Evolutionary conservation across 2,113 vertebrate species (phyloP).

Genomic region (Hystrix cristata): DNA sequence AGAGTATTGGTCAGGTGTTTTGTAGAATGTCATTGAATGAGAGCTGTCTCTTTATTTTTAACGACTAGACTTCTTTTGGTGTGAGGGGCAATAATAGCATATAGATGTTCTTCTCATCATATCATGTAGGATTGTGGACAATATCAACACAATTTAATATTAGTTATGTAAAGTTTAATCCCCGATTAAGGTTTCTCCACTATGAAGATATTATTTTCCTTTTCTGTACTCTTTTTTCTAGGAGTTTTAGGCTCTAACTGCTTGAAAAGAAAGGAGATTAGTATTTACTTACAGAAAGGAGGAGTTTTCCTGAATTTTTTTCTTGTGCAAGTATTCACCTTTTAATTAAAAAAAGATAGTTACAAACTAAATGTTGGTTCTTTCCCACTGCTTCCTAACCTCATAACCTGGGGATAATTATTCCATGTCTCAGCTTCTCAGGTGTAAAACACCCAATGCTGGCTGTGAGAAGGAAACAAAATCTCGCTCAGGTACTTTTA

Average conservation of each 20-base stretch:
- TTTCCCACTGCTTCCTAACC: background rate
- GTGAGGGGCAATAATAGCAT: background rate
- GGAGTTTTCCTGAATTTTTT: slow-evolving; percentile 5
- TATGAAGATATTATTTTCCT: background rate
- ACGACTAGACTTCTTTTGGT: background rate
- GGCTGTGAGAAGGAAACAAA: background rate
- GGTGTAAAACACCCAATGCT: background rate
- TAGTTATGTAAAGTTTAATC: background rate
- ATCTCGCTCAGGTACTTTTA: background rate
- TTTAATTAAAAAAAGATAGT: background rate
- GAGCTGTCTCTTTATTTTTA: background rate
- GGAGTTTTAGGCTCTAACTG: background rate
- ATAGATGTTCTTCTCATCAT: background rate
- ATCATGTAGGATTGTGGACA: background rate
- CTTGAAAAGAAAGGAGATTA: background rate
- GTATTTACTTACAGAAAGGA: background rate
- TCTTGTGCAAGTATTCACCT: background rate
- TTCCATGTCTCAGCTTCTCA: background rate
- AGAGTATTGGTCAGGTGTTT: background rate
- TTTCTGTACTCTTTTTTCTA: background rate
- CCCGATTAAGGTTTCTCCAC: background rate
- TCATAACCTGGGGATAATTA: background rate
- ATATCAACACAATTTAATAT: background rate
- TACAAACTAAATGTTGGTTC: background rate
- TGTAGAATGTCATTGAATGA: background rate